Base-by-base conservation (phyloP, 2,797 vertebrate genomes). In the Microhierax caerulescens region DNA sequence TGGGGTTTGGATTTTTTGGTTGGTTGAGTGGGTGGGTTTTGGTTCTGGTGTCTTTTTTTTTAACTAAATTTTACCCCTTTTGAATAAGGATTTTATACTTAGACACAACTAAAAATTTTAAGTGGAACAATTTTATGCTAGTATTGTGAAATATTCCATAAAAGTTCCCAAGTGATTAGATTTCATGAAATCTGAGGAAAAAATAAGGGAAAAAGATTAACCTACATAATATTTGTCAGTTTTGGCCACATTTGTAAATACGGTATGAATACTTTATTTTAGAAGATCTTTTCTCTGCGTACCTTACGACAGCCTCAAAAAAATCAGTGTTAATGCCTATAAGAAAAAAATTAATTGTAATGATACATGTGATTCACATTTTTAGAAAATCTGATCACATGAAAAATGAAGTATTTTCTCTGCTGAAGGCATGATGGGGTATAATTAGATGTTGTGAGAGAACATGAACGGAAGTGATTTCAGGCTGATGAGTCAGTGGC, bases 401-500 rank as follows among this genome's bases (percentile, higher is more conserved):
- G 41, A 96, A 63, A 96, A 88, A 61, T 68, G 4, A 92, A 94
- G 54, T 68, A 8, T 72, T 72, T 84, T 80, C 32, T 88, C 77
- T 85, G 41, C 57, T 82, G 28, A 94, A 90, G 48, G 16, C 57
- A 79, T 72, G 77, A 72, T 41, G 47, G 45, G 20, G 7, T 90
- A 11, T 59, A 60, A 63, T 50, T 81, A 82, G 59, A 65, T 79
- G 15, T n/a, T 87, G 19, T 90, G 78, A 72, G 50, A 60, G 7
- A 30, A 25, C 24, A 27, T 80, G 63, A 93, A 88, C 30, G 72
- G 56, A 94, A 94, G 13, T 88, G 50, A 78, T 92, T 96, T 95
- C 87, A 90, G 56, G 41, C 43, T 82, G 48, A n/a, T 86, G 74
- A 94, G 45, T 91, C 45, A 77, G 47, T 85, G 69, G 11, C 74